Conservation (phyloP, 2,888 invertebrate species). For the Diaperis boleti region DNA sequence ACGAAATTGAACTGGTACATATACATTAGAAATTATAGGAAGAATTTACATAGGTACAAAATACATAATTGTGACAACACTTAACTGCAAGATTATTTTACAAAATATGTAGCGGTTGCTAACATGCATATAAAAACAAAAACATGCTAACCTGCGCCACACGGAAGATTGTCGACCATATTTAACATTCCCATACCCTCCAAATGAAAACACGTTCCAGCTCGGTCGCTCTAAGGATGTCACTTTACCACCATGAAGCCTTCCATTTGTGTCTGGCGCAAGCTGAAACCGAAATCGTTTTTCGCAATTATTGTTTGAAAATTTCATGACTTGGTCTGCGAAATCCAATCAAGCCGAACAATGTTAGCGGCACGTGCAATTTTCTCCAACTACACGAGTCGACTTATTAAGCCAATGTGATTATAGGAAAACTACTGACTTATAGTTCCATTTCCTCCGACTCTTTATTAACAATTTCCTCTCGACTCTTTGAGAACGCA, state of each 20-base stretch:
- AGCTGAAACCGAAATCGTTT: constrained; percentile 7
- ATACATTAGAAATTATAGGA: too few relatives aligned
- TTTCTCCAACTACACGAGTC: constrained; percentile 26
- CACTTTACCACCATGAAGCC: constrained; percentile 3
- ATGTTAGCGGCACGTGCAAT: constrained; percentile 34
- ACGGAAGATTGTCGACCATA: too few relatives aligned
- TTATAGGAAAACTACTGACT: constrained; percentile 31
- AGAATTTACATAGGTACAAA: too few relatives aligned
- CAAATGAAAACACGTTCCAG: too few relatives aligned
- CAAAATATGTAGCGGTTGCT: too few relatives aligned
- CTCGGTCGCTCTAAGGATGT: constrained; percentile 7
- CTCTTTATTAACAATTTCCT: constrained; percentile 39
- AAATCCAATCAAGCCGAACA: constrained; percentile 34
- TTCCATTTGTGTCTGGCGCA: constrained; percentile 8
- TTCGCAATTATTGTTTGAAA: constrained; percentile 26
- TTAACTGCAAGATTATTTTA: too few relatives aligned
- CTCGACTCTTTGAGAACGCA: constrained; percentile 43
- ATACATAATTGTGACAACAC: too few relatives aligned
- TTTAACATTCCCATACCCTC: too few relatives aligned
- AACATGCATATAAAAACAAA: too few relatives aligned
- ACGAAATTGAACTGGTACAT: too few relatives aligned
- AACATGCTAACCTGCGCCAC: too few relatives aligned
- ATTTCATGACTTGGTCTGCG: constrained; percentile 19
- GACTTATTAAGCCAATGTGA: constrained; percentile 31
- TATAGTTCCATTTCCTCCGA: constrained; percentile 41